Percentiles rank a stretch among this genome's conserved stretches.
Conservation (phyloP, 2,888 invertebrate species). For the Argyra leucocephala region DNA sequence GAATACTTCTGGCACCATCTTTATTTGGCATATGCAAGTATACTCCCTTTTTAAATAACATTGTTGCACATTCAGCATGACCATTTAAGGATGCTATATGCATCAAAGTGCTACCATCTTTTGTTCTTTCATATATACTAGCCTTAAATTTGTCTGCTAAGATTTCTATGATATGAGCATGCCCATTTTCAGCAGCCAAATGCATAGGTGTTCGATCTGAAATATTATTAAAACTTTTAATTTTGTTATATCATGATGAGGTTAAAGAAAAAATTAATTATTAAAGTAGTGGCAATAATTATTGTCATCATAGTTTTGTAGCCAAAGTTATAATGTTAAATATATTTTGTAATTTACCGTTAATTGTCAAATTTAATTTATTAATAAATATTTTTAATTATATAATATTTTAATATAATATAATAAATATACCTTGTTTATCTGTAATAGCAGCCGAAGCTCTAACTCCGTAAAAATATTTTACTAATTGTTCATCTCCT, state of each 20-base stretch:
- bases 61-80: constrained; percentile 95
- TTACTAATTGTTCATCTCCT: constrained; percentile 88
- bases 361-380: too few relatives aligned
- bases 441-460: constrained; percentile 92
- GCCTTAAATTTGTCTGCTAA: constrained; percentile 96
- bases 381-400: not conserved
- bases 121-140: constrained; percentile 89
- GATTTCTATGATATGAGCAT: constrained; percentile 89
- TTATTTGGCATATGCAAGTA: constrained; percentile 99
- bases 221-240: not conserved
- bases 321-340: not conserved
- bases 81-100: constrained; percentile 96
- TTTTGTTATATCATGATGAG: too few relatives aligned
- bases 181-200: constrained; percentile 93
- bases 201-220: constrained; percentile 92
- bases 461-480: constrained; percentile 88
- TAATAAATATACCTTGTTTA: constrained; percentile 59
- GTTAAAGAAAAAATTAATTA: too few relatives aligned
- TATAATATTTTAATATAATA: constrained; percentile 1
- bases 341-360: too few relatives aligned
- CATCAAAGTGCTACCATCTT: constrained; percentile 97
- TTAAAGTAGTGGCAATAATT: too few relatives aligned
- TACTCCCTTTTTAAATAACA: constrained; percentile 96
- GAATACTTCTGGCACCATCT: constrained; percentile 87
- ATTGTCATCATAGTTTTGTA: not conserved